A percentile compares a stretch with the other conserved stretches of the same genome.
These are phyloP conservation scores for Gallinago solitaria DNA, from an alignment of 2,797 vertebrate genomes.

Conservation along the genomic window DNA sequence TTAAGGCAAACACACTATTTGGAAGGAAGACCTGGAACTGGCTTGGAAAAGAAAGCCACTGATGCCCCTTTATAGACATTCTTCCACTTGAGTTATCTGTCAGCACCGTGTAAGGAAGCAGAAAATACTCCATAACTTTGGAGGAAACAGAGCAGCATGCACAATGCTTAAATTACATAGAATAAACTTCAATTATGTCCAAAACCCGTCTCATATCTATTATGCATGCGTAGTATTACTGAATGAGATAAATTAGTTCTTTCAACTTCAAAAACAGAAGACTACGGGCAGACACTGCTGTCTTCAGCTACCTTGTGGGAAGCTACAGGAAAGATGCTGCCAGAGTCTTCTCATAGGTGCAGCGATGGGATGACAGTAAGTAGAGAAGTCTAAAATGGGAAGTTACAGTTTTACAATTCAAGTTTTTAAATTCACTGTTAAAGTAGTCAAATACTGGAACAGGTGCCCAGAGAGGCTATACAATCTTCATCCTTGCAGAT, in stretches of 20 bases:
- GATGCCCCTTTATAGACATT: neutral
- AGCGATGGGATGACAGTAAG: accelerated
- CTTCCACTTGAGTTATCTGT: neutral
- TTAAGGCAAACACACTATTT: neutral
- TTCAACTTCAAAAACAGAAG: neutral
- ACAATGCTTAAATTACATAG: neutral
- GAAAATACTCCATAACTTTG: neutral
- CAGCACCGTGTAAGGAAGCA: neutral
- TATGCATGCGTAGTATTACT: accelerated
- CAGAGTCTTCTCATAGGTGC: neutral
- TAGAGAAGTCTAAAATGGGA: neutral
- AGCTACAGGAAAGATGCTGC: neutral
- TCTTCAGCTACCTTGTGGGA: neutral
- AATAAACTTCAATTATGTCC: neutral
- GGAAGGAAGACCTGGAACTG: neutral
- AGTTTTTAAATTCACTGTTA: neutral
- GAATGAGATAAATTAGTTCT: neutral
- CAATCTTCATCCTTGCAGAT: neutral
- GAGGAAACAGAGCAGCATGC: neutral
- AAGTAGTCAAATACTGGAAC: neutral
- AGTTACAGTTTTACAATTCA: neutral
- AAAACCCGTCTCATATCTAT: neutral
- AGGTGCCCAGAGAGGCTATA: neutral
- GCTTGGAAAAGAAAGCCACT: neutral
- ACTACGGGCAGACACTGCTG: neutral